Evolutionary conservation across 2,797 vertebrate genomes (phyloP).

Genomic region (Limnodromus scolopaceus): DNA sequence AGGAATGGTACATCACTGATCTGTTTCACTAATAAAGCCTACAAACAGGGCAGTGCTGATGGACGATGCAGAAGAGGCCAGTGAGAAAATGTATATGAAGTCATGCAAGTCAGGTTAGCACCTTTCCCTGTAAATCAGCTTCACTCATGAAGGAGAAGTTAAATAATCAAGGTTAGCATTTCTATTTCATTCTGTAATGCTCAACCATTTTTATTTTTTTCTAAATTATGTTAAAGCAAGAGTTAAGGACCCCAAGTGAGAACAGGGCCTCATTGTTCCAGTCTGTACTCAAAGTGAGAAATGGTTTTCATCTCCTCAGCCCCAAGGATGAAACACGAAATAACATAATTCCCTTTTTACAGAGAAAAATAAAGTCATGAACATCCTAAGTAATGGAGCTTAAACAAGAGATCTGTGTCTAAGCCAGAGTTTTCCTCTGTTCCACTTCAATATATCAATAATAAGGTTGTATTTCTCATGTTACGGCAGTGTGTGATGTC

Average conservation of each 20-base stretch:
- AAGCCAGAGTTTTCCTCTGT: not conserved
- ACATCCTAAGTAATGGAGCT: not conserved
- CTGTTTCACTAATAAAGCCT: not conserved
- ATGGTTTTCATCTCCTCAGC: not conserved
- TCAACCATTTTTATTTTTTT: not conserved
- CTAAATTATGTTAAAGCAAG: not conserved
- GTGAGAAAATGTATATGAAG: not conserved
- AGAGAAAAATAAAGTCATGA: not conserved
- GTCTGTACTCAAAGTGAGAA: not conserved
- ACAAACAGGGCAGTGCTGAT: not conserved
- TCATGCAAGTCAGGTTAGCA: not conserved
- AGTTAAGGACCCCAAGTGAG: not conserved
- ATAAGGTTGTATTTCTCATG: not conserved
- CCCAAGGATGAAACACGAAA: not conserved
- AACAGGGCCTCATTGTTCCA: slow-evolving; percentile 3
- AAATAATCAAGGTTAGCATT: slow-evolving; percentile 18
- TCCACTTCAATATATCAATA: not conserved
- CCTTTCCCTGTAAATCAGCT: not conserved
- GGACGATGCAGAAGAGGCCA: not conserved
- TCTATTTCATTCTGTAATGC: not conserved
- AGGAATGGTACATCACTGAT: not conserved
- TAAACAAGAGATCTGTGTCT: not conserved
- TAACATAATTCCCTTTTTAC: not conserved
- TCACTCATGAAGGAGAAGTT: not conserved
- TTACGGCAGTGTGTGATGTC: not conserved